Evolutionary conservation across 2,797 vertebrate species (phyloP).

Genomic region (Pteronotus mesoamericanus): DNA sequence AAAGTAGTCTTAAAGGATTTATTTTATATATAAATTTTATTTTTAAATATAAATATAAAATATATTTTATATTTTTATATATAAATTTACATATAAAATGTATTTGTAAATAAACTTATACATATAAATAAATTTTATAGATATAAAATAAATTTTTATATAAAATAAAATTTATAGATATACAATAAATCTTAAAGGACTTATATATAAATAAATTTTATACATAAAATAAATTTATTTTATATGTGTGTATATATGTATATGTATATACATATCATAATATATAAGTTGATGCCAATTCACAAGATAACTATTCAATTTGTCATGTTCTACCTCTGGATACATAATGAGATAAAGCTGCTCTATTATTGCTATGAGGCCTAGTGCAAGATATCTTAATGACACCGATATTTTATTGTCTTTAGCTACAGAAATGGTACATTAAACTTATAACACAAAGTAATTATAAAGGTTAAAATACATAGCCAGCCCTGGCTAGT

Average conservation of each 20-base stretch:
- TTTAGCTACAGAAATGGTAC: neutral
- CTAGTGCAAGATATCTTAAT: neutral
- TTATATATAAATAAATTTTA: no score
- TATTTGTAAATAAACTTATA: no score
- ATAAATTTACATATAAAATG: no score
- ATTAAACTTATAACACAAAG: neutral
- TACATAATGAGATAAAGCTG: neutral
- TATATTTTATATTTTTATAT: no score
- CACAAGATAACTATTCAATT: neutral
- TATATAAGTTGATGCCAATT: neutral
- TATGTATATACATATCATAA: neutral
- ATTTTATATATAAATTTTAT: no score
- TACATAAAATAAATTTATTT: no score
- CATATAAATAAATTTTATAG: no score
- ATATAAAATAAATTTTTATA: no score
- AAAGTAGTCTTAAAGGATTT: no score
- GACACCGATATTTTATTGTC: neutral
- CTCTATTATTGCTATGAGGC: neutral
- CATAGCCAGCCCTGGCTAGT: neutral
- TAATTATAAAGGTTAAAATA: neutral
- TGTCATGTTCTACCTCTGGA: neutral
- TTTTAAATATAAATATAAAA: no score
- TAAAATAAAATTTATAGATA: no score
- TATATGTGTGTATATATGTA: neutral
- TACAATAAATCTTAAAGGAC: no score